These are phyloP conservation scores for Cephonodes hylas DNA, from an alignment of 2,888 invertebrate species.

Conservation along the genomic window DNA sequence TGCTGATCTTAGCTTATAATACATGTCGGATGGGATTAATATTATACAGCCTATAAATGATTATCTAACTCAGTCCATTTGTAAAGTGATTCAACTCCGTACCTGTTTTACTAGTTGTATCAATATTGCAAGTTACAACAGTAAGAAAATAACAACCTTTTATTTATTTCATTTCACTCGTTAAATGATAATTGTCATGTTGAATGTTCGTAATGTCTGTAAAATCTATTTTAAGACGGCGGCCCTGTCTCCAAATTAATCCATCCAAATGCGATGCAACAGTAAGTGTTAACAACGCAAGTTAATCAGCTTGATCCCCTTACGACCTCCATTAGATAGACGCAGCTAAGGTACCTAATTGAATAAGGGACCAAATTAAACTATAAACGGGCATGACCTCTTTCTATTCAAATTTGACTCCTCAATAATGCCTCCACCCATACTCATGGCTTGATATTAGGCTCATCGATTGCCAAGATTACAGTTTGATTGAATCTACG, in stretches of 20 bases:
- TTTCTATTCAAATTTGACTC: conserved; percentile 77
- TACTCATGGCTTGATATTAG: conserved; percentile 51
- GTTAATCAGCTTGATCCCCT: conserved; percentile 75
- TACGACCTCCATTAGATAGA: conserved; percentile 72
- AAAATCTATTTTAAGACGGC: neutral
- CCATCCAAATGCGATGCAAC: conserved; percentile 41
- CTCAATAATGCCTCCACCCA: conserved; percentile 47
- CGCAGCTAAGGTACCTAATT: conserved; percentile 72
- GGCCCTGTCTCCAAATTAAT: conserved; percentile 38
- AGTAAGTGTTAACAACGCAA: conserved; percentile 66
- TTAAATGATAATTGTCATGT: too few species aligned
- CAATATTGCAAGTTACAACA: neutral
- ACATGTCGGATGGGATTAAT: neutral
- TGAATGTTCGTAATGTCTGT: neutral
- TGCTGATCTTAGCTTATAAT: conserved; percentile 12
- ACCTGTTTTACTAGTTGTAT: neutral
- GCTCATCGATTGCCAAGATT: conserved; percentile 54
- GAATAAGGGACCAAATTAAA: conserved; percentile 78
- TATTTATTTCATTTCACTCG: too few species aligned
- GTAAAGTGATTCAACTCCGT: neutral
- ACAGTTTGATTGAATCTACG: conserved; percentile 51
- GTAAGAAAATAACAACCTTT: too few species aligned
- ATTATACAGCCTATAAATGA: neutral
- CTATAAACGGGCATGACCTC: conserved; percentile 66
- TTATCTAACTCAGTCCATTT: neutral